Evolutionary conservation across 2,113 vertebrate species (phyloP).

Genomic region (Poeciliopsis prolifica): DNA sequence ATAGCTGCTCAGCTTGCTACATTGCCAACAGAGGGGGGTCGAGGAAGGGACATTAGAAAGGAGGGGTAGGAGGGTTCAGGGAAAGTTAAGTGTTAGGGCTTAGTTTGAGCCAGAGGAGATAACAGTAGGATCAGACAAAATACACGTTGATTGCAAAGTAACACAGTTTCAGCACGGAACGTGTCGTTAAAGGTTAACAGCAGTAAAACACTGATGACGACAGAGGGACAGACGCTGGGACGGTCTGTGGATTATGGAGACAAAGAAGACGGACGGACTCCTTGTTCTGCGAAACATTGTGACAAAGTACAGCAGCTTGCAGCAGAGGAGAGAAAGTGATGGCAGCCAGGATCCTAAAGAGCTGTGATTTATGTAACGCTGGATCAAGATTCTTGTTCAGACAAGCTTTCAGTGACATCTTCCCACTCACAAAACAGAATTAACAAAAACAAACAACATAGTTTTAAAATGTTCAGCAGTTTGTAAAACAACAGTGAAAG

Average conservation of each 20-base stretch:
- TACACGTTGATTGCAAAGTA: conserved; percentile 57
- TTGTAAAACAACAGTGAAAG: too few relatives aligned
- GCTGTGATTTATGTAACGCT: conserved; percentile 1
- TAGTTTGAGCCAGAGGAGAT: conserved; percentile 62
- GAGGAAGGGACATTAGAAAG: conserved; percentile 55
- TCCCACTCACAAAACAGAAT: background rate
- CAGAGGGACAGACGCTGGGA: conserved; percentile 36
- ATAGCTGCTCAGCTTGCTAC: conserved; percentile 99
- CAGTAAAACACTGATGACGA: conserved; percentile 46
- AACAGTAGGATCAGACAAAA: conserved; percentile 69
- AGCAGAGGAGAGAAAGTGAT: conserved; percentile 6
- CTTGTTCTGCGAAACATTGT: conserved; percentile 21
- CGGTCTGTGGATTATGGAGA: conserved; percentile 30
- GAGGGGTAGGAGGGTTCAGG: conserved; percentile 81
- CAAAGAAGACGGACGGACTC: conserved; percentile 4
- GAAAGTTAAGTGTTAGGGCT: conserved; percentile 88
- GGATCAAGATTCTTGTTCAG: conserved; percentile 2
- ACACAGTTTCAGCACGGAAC: conserved; percentile 49
- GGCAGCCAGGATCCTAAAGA: conserved; percentile 25
- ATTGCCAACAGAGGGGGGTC: conserved; percentile 84
- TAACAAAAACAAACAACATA: background rate
- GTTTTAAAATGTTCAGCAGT: too few relatives aligned
- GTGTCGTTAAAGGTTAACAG: conserved; percentile 48
- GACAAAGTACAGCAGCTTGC: conserved; percentile 19
- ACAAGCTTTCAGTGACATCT: background rate